Percentiles rank a stretch among this genome's conserved stretches.
Conservation (phyloP, 2,888 invertebrate species). For the Andrena chrysosceles region DNA sequence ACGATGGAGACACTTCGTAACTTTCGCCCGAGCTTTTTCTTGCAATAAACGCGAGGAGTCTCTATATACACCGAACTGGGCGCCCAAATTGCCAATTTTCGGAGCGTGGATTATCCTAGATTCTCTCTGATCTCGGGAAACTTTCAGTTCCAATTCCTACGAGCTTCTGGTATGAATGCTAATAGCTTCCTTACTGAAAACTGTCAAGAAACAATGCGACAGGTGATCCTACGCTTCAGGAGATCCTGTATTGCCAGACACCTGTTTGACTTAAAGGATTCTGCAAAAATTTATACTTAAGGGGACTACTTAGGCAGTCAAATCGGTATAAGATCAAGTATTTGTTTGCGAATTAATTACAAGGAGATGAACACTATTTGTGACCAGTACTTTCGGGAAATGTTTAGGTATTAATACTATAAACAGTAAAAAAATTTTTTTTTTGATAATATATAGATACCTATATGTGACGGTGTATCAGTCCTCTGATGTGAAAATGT, state of each 20-base stretch:
- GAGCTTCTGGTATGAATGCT: too few species aligned
- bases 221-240: not conserved
- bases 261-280: not conserved
- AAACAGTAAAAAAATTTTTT: too few species aligned
- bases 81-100: not conserved
- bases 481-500: too few species aligned
- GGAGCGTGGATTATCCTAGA: not conserved
- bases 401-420: too few species aligned
- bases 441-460: too few species aligned
- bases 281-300: not conserved
- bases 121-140: not conserved
- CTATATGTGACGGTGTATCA: too few species aligned
- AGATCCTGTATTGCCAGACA: not conserved
- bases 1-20: conserved; percentile 2
- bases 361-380: too few species aligned
- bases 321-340: too few species aligned
- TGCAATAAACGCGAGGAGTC: not conserved
- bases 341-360: too few species aligned
- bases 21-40: not conserved
- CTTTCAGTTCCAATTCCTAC: not conserved
- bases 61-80: not conserved
- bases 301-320: not conserved
- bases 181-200: too few species aligned
- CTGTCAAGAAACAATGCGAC: too few species aligned
- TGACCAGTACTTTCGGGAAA: too few species aligned